Evolutionary conservation across 2,797 vertebrate genomes (phyloP), one percentile per base, ranked within the genome.

Genomic region (Eutrigla gurnardus): DNA sequence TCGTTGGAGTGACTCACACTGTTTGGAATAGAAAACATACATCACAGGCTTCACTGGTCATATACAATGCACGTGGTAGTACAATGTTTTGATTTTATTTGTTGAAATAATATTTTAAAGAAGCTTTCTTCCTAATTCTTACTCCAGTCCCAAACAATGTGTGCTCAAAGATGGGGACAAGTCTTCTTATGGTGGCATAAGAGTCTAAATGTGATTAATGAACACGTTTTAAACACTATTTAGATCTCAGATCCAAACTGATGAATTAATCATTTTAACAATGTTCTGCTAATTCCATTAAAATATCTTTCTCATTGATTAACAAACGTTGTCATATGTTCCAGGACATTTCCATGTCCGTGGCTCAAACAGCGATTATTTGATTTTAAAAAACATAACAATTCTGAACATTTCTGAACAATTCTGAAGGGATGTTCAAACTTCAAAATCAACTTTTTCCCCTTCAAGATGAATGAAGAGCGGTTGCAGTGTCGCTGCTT

Each of bases 1-100:
- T 25, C 18, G 63, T 0, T 39, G 35, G 75, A 55, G 17, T 40
- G 54, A 71, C 5, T 65, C 58, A 40, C 10, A 43, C 6, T 49
- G 35, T 52, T 69, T 33, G 45, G 25, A 67, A 70, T 66, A 58
- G 42, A 60, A 32, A 65, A 39, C 11, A 15, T 5, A 5, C 10
- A 76, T 43, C 15, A 40, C 32, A 46, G 54, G 6, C 52, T 33
- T 55, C 13, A 15, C 0, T 37, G 37, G 3, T 45, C 17, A 45
- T 37, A 12, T 25, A 54, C 15, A 43, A 17, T 37, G 6, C n/a
- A 8, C 25, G 32, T 35, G 7, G 2, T 8, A 15, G 36, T 14
- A 7, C 25, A 25, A 1, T 25, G 25, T 39, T 39, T 3, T 39
- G 32, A 32, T 67, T 59, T 25, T 6, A 39, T 42, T 25, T 25